Base-by-base conservation (phyloP, 2,888 invertebrate species). In the Alloscopus bannaensis region DNA sequence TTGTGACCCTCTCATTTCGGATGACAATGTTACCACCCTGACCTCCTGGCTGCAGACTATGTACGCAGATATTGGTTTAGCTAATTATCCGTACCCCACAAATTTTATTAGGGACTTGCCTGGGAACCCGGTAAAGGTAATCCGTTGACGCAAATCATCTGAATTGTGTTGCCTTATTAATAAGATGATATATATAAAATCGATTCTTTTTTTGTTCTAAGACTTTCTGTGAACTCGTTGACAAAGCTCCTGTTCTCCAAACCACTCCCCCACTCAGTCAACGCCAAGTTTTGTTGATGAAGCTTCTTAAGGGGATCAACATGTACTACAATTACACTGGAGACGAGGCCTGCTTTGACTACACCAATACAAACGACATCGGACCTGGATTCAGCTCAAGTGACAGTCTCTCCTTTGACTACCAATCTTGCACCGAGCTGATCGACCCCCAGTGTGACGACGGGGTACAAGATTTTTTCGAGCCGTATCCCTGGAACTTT, bases 391-490 rank as follows among this genome's bases (percentile, higher is more conserved):
- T 66, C 18, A 69, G 52, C n/a, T 3, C 57, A 2, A 47, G 47
- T 40, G 76, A 76, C 24, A 47, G 42, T 22, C 45, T 68, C 11
- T 68, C 76, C 1, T 76, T 76, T 36, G 60, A 60, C 28, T 76
- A 65, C 16, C 76, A 76, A 24, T 65, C 29, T 16, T 99, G 99
- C 87, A 96, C 97, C 26, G 98, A 99, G 89, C 96, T 99, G 94
- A 93, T 97, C 80, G 96, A 97, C 95, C 98, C 98, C 0, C 92
- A 94, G 90, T 98, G 98, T 88, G 89, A 92, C 4, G 91, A 92
- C 83, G 94, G 93, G 47, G 88, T 90, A 0, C 89, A 91, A 13
- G 95, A 95, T 87, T 97, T 99, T 94, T 97, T 97, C 87, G 94
- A 94, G 87, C 91, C 92, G 0, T 81, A 87, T 0, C 87, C 90